These are phyloP conservation scores for Megastigmus dorsalis DNA, from an alignment of 2,888 invertebrate genomes.

Conservation along the genomic window DNA sequence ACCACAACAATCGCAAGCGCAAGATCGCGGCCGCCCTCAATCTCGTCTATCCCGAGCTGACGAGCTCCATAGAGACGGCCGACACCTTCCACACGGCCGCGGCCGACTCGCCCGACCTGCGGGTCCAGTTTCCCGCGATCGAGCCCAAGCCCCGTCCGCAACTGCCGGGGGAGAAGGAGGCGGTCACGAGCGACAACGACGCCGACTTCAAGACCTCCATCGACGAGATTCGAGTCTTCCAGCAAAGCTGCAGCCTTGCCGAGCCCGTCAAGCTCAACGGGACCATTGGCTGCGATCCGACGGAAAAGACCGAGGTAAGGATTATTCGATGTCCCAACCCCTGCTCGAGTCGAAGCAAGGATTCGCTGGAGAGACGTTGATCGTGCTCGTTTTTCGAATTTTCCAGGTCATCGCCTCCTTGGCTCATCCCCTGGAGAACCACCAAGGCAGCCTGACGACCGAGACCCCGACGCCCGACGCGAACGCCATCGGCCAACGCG, in stretches of 20 bases:
- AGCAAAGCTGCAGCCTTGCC: neutral
- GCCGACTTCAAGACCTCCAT: constrained; percentile 58
- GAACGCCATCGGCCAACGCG: neutral
- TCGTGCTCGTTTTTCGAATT: too few relatives aligned
- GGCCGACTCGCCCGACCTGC: constrained; percentile 75
- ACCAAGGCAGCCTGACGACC: too few relatives aligned
- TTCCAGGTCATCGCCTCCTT: too few relatives aligned
- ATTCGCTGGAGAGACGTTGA: too few relatives aligned
- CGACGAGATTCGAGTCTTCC: constrained; percentile 56
- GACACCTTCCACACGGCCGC: constrained; percentile 86
- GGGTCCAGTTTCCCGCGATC: constrained; percentile 31
- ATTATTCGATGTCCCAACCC: too few relatives aligned
- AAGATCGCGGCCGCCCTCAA: constrained; percentile 69
- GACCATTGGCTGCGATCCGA: neutral
- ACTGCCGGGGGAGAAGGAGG: constrained; percentile 28
- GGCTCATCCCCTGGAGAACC: neutral
- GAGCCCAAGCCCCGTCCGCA: neutral
- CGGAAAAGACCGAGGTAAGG: neutral
- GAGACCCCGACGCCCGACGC: neutral
- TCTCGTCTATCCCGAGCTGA: constrained; percentile 64
- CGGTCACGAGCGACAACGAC: constrained; percentile 55
- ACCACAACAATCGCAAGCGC: constrained; percentile 67
- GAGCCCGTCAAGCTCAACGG: constrained; percentile 25
- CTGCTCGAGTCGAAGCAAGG: too few relatives aligned
- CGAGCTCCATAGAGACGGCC: constrained; percentile 75